Base-by-base conservation (phyloP, 2,797 vertebrate genomes). In the Acipenser oxyrinchus region DNA sequence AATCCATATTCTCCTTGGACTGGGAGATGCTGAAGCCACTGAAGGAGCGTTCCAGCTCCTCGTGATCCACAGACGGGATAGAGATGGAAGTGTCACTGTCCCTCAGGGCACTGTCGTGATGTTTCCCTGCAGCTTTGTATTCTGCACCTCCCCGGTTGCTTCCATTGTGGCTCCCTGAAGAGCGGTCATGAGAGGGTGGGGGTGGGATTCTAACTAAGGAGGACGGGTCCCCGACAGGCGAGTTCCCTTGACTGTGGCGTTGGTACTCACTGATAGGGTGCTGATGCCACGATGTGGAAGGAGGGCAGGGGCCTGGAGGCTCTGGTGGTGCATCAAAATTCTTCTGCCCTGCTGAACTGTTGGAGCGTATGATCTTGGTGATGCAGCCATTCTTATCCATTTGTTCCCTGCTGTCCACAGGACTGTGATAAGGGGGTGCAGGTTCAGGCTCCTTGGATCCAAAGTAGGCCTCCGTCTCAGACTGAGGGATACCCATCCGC, bases 11-110 rank as follows among this genome's bases (percentile, higher is more conserved):
- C 78, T 99, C 96, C 87, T 92, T 93, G 79, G 95, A 96, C 87
- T 96, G 95, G 6, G 96, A 98, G 82, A 97, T 93, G 83, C 95
- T 96, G 81, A 98, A 98, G 51, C 96, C 94, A 0, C 96, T 97
- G 84, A 97, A 96, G 66, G 96, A 99, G 50, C 91, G 93, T 74
- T 94, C 93, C 73, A 96, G 88, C 73, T 98, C 95, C 80, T 97
- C 95, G 0, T 96, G 93, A 86, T 98, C 94, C 66, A 96, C 95
- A 0, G 95, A 98, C 0, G 94, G 95, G 78, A 99, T 95, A 73
- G 96, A 97, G 77, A 95, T 87, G 63, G 95, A 97, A 0, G 92
- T 90, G 82, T 96, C 94, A 1, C 95, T 96, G 79, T 95, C 93
- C 53, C 88, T 84, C 4, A 89, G 79, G 7, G 82, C 81, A 60